Base-by-base conservation (phyloP, 2,888 invertebrate species). In the Ectemnius lituratus region DNA sequence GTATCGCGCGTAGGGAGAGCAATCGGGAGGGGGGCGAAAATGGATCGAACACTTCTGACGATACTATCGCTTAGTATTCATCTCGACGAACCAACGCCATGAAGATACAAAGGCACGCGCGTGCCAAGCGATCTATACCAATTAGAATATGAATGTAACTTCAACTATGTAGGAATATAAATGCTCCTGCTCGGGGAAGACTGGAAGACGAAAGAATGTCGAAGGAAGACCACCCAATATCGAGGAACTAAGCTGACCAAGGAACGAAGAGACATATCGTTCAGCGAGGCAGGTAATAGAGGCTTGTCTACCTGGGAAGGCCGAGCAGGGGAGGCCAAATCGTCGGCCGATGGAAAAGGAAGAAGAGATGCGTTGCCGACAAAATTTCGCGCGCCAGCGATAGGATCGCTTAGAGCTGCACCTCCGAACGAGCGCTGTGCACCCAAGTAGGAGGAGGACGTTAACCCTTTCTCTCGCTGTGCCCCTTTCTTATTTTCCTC, bases 381-480 rank as follows among this genome's bases (percentile, higher is more conserved):
- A 76, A 75, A 75, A 70, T 71, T 70, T 65, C 59, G 47, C 52
- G 37, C 37, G 37, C 8, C 37, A 47, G 4, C 67, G 76, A 76
- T 75, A 76, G 45, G 14, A 76, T 76, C 76, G 49, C 46, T 56
- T 46, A 37, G 37, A 37, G 37, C 5, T 1, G 37, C n/a, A 49
- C 45, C 65, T 60, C 62, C 57, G 71, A 68, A 63, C 62, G 67
- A 68, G 65, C 73, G 49, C 56, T 28, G 37, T 23, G 52, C 45
- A 57, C 8, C 37, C 4, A 11, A 37, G 37, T 37, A 37, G 37
- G 37, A 37, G 37, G 37, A 37, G 76, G 76, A 66, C 75, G 66
- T 77, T 77, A 71, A 76, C 71, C 76, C 74, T 62, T 46, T 57
- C 69, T 63, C 70, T 37, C 70, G 63, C 70, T 58, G 27, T n/a